Evolutionary conservation across 2,888 invertebrate species (phyloP).

Genomic region (Camponotus fellah): DNA sequence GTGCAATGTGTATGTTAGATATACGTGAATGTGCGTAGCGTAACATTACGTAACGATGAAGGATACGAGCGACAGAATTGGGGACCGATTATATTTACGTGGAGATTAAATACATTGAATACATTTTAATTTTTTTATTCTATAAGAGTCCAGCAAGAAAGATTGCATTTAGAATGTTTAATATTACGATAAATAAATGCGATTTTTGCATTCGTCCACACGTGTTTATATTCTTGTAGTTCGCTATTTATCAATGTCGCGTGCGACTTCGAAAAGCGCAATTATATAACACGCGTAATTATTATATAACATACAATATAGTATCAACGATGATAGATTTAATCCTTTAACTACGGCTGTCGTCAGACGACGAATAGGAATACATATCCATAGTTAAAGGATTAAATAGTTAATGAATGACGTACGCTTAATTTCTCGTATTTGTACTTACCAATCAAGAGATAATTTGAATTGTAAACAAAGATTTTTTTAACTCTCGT

Average conservation of each 20-base stretch:
- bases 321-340: neutral
- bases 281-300: neutral
- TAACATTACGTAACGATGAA: slow-evolving; percentile 14
- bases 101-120: slow-evolving; percentile 3
- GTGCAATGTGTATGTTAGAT: neutral
- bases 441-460: neutral
- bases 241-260: neutral
- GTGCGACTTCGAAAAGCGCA: neutral
- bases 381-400: too few relatives aligned
- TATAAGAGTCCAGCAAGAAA: neutral
- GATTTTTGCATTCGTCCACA: neutral
- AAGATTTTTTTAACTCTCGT: neutral
- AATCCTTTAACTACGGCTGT: too few relatives aligned
- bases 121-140: neutral
- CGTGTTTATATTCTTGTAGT: neutral
- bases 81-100: neutral
- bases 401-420: neutral
- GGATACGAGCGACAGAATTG: slow-evolving; percentile 13
- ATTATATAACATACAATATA: neutral
- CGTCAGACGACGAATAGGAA: too few relatives aligned
- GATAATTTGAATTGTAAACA: neutral
- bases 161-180: neutral
- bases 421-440: neutral
- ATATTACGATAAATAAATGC: neutral
- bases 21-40: slow-evolving; percentile 22